These are phyloP conservation scores for Bovichtus variegatus DNA, from an alignment of 2,797 vertebrate species.

Conservation along the genomic window DNA sequence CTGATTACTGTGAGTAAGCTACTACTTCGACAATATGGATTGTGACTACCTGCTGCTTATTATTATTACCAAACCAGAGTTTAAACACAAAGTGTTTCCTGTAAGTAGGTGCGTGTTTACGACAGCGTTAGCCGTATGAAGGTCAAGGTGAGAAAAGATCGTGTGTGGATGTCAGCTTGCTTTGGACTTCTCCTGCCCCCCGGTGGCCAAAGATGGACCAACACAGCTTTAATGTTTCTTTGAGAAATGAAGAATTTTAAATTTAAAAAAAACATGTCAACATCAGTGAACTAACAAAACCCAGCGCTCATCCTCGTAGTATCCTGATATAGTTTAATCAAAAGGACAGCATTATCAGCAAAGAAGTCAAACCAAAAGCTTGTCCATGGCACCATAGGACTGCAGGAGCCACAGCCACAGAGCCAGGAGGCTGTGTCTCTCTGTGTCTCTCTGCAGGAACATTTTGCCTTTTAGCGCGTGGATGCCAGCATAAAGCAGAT, in stretches of 20 bases:
- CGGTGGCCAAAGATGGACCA: neutral
- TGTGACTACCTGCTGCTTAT: too few species aligned
- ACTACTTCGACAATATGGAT: too few species aligned
- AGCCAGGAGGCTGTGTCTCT: slow-evolving; percentile 39
- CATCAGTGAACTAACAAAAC: neutral
- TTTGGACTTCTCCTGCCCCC: neutral
- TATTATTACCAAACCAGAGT: too few species aligned
- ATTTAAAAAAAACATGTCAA: neutral
- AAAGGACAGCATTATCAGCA: slow-evolving; percentile 2
- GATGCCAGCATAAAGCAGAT: slow-evolving; percentile 78
- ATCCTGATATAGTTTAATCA: neutral
- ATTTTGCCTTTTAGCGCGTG: slow-evolving; percentile 76
- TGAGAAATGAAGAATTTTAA: neutral
- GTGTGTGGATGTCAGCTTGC: neutral
- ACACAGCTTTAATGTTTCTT: neutral
- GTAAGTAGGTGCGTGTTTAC: neutral
- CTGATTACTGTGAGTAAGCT: too few species aligned
- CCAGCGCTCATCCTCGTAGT: neutral
- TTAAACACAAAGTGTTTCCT: too few species aligned
- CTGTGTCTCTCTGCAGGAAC: slow-evolving; percentile 61
- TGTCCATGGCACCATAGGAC: slow-evolving; percentile 19
- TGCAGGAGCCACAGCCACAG: slow-evolving; percentile 54
- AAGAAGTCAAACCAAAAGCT: slow-evolving; percentile 9
- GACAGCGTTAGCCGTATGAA: too few species aligned
- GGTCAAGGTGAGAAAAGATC: neutral